Percentiles rank a stretch among this genome's conserved stretches.
Conservation (phyloP, 2,888 invertebrate genomes). For the Cantharis rustica region DNA sequence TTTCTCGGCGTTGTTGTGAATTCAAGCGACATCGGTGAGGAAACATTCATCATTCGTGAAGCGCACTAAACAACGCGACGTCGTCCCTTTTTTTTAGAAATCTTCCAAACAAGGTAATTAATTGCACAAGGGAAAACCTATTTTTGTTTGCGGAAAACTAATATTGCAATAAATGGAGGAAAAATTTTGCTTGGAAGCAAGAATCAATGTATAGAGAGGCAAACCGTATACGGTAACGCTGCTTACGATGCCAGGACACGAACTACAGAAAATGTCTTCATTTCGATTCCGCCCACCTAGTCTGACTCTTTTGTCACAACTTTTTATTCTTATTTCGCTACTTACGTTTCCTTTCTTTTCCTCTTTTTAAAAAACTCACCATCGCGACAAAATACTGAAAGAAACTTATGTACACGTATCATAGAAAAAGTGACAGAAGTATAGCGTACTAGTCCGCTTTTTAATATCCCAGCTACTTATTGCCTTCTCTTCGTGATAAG, state of each 20-base stretch:
- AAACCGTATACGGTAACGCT: slow-evolving; percentile 26
- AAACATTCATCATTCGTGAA: slow-evolving; percentile 22
- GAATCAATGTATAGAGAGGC: slow-evolving; percentile 25
- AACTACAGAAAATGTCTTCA: slow-evolving; percentile 46
- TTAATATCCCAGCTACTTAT: slow-evolving; percentile 29
- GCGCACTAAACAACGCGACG: slow-evolving; percentile 16
- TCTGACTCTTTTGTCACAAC: slow-evolving; percentile 48
- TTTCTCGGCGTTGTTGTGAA: slow-evolving; percentile 20
- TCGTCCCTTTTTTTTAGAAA: slow-evolving; percentile 8
- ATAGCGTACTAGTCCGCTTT: slow-evolving; percentile 24
- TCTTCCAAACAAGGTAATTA: slow-evolving; percentile 13
- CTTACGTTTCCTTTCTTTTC: slow-evolving; percentile 16
- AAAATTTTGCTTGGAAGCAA: background rate
- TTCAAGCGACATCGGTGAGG: slow-evolving; percentile 14
- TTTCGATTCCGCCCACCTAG: slow-evolving; percentile 47
- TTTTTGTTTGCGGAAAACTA: slow-evolving; percentile 9
- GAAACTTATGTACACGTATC: slow-evolving; percentile 26
- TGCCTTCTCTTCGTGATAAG: slow-evolving; percentile 22
- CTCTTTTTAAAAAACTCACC: slow-evolving; percentile 8
- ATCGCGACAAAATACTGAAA: slow-evolving; percentile 21
- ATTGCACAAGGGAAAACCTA: slow-evolving; percentile 6
- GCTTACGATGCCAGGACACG: slow-evolving; percentile 47
- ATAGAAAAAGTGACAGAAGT: slow-evolving; percentile 25
- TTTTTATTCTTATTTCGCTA: slow-evolving; percentile 45
- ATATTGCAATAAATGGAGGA: slow-evolving; percentile 14